phyloP scores from a whole-genome alignment of 2,888 invertebrate species.

The Sarcophaga rosellei region DNA sequence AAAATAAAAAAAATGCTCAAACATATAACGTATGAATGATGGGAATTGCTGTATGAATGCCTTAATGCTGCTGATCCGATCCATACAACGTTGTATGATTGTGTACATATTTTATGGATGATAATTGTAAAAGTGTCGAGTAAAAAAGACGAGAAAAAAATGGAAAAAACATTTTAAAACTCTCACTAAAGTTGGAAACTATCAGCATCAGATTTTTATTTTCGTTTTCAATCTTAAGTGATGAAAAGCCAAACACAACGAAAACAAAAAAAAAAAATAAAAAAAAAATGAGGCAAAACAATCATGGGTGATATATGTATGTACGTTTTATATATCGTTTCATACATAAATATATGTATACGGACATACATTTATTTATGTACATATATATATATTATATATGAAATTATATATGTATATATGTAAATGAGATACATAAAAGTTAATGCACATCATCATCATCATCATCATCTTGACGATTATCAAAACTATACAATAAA shows the following conservation, averaged over 20 bases:
- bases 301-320: slow-evolving; percentile 10
- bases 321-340: not conserved
- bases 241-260: not conserved
- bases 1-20: too few species aligned
- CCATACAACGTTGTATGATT: not conserved
- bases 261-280: too few species aligned
- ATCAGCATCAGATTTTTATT: slow-evolving; percentile 1
- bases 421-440: slow-evolving; percentile 31
- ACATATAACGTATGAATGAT: not conserved
- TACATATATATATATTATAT: not conserved
- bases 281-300: slow-evolving; percentile 13
- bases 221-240: slow-evolving; percentile 3
- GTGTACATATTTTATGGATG: not conserved
- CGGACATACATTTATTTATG: too few species aligned
- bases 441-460: slow-evolving; percentile 27
- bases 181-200: slow-evolving; percentile 11
- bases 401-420: not conserved
- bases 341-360: not conserved
- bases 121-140: slow-evolving; percentile 37
- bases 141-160: not conserved
- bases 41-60: not conserved
- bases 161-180: not conserved
- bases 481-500: not conserved
- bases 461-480: not conserved
- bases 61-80: not conserved